Evolutionary conservation across 2,113 vertebrate species (phyloP).

Genomic region (Megalops atlanticus): DNA sequence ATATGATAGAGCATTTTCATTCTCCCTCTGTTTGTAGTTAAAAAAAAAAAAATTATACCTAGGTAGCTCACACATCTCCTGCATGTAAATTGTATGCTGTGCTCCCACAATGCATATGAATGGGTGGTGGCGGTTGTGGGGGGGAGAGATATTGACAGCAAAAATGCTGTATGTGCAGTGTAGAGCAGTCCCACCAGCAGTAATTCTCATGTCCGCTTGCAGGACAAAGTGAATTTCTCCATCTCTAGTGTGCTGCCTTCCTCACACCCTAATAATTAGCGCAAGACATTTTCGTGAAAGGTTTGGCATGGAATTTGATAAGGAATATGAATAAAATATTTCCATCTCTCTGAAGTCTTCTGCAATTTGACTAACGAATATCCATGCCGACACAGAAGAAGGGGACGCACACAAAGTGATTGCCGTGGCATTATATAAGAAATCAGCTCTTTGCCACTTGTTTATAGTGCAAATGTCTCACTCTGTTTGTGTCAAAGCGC

Average conservation of each 20-base stretch:
- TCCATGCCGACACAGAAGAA: background rate
- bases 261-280: constrained; percentile 38
- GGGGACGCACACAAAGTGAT: constrained; percentile 22
- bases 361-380: constrained; percentile 35
- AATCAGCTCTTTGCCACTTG: constrained; percentile 35
- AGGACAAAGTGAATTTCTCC: constrained; percentile 1
- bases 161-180: background rate
- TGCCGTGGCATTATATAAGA: constrained; percentile 34
- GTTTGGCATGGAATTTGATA: constrained; percentile 35
- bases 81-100: background rate
- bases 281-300: constrained; percentile 25
- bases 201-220: background rate
- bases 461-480: constrained; percentile 52
- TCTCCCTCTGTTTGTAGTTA: background rate
- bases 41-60: background rate
- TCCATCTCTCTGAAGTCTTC: constrained; percentile 39
- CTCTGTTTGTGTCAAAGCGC: constrained; percentile 35
- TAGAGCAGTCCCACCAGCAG: background rate
- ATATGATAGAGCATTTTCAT: background rate
- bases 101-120: background rate
- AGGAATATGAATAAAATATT: constrained; percentile 46
- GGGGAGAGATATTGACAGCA: background rate
- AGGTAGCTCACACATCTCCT: background rate
- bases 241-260: background rate
- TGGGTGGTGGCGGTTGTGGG: too few species aligned